phyloP scores from a whole-genome alignment of 2,113 vertebrate species.

The Oncorhynchus tshawytscha region DNA sequence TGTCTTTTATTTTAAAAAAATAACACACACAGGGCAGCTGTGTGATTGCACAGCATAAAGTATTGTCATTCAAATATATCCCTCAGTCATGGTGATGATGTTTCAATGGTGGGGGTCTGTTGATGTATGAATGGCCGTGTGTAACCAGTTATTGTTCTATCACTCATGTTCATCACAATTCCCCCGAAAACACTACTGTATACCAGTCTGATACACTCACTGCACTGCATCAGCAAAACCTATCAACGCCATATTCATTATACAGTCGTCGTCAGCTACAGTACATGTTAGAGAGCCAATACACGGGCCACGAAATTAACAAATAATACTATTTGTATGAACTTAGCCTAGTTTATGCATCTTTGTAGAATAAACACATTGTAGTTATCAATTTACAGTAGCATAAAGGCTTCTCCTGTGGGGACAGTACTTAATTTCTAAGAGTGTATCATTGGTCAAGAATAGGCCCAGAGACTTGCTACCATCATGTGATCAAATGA shows the following conservation, averaged over 20 bases:
- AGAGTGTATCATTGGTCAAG: too few relatives aligned
- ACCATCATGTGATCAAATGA: too few relatives aligned
- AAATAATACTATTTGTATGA: background rate
- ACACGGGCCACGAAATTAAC: background rate
- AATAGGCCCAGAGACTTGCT: too few relatives aligned
- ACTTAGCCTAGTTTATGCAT: too few relatives aligned
- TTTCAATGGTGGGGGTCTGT: constrained; percentile 42
- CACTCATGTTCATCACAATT: constrained; percentile 57
- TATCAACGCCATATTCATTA: constrained; percentile 25
- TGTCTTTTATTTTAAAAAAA: constrained; percentile 64
- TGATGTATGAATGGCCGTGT: constrained; percentile 49
- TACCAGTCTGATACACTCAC: constrained; percentile 21
- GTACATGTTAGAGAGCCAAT: background rate
- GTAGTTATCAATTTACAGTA: too few relatives aligned
- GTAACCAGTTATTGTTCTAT: constrained; percentile 54
- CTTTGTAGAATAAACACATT: too few relatives aligned
- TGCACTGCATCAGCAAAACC: constrained; percentile 35
- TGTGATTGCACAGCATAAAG: constrained; percentile 69
- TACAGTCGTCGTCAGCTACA: background rate
- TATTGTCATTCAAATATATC: constrained; percentile 68
- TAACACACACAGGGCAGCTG: constrained; percentile 48
- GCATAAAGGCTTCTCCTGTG: too few relatives aligned
- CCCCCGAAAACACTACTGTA: constrained; percentile 22
- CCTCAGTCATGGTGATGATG: constrained; percentile 38
- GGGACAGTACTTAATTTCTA: too few relatives aligned